phyloP scores from a whole-genome alignment of 2,888 invertebrate genomes.

The Lacanobia wlatinum region DNA sequence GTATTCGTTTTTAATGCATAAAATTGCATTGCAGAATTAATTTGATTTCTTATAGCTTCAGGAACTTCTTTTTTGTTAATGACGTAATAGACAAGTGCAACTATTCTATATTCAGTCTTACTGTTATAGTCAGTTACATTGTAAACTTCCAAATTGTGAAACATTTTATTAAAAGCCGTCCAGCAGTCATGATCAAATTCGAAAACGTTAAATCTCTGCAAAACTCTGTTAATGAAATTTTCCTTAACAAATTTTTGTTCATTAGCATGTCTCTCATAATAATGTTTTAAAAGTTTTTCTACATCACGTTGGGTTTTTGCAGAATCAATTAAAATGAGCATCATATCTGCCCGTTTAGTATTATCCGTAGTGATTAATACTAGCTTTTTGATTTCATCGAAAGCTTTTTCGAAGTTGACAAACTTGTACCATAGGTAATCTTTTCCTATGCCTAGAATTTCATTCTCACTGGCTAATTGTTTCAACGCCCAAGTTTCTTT shows the following conservation, averaged over 20 bases:
- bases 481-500: constrained; percentile 77
- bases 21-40: constrained; percentile 42
- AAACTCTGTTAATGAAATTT: constrained; percentile 70
- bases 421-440: constrained; percentile 78
- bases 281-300: constrained; percentile 74
- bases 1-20: constrained; percentile 39
- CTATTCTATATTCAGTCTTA: constrained; percentile 63
- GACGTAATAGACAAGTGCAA: constrained; percentile 73
- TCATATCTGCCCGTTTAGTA: constrained; percentile 68
- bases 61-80: constrained; percentile 71
- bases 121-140: constrained; percentile 45
- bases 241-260: constrained; percentile 70
- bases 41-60: constrained; percentile 52
- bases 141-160: constrained; percentile 75
- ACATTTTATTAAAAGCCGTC: constrained; percentile 74
- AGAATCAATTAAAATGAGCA: constrained; percentile 70
- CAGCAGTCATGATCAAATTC: constrained; percentile 76
- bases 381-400: constrained; percentile 71
- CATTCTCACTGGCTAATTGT: constrained; percentile 71
- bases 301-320: constrained; percentile 73
- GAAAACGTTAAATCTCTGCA: constrained; percentile 70
- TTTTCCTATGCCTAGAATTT: constrained; percentile 69
- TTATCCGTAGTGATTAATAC: constrained; percentile 68
- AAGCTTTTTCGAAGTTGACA: constrained; percentile 74
- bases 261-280: constrained; percentile 77